phyloP scores from a whole-genome alignment of 2,797 vertebrate genomes.

The Halcyon badia region DNA sequence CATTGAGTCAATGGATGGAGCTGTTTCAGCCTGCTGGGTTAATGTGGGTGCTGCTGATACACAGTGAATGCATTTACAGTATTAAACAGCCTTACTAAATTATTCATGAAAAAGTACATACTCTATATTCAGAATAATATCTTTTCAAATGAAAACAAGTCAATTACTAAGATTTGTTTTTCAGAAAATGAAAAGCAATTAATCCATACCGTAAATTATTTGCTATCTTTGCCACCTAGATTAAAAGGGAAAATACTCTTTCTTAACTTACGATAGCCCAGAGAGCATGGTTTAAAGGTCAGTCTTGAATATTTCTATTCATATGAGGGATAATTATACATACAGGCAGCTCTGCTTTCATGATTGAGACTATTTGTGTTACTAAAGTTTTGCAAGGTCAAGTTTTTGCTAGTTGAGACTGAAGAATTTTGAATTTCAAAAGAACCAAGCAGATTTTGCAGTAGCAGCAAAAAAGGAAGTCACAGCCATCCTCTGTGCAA shows the following conservation, averaged over 20 bases:
- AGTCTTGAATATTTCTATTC: not conserved
- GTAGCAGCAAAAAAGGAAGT: not conserved
- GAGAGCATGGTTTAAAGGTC: not conserved
- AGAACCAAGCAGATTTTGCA: not conserved
- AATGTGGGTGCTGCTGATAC: conserved; percentile 30
- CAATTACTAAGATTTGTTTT: not conserved
- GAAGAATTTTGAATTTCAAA: not conserved
- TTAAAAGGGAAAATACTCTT: not conserved
- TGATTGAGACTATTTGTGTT: not conserved
- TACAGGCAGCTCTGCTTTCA: not conserved
- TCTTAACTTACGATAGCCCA: not conserved
- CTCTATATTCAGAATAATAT: not conserved
- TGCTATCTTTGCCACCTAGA: not conserved
- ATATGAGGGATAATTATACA: not conserved
- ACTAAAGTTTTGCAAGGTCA: not conserved
- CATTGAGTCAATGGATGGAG: conserved; percentile 43
- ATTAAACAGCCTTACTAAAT: not conserved
- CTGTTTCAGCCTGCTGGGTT: conserved; percentile 50
- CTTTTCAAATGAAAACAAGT: not conserved
- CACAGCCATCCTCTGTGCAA: not conserved
- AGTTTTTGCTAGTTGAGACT: not conserved
- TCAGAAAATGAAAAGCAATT: not conserved
- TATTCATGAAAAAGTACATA: not conserved
- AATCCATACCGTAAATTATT: not conserved
- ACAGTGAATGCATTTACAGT: not conserved